Conservation (phyloP, 30 jellyfish, hydroid and myxozoan genomes). For the Cassiopea andromeda region DNA sequence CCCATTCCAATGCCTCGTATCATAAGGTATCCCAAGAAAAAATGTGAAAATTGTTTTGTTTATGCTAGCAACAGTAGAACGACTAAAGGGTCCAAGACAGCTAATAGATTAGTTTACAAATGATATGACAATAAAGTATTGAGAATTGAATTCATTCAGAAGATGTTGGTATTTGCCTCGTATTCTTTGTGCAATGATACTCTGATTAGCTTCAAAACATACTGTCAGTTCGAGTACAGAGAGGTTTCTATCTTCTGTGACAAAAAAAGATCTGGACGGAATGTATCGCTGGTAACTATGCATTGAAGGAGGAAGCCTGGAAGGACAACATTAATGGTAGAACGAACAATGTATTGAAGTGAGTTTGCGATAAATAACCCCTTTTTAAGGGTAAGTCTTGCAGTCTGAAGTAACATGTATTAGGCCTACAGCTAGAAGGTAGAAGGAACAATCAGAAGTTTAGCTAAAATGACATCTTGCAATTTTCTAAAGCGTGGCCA, state of each 20-base stretch:
- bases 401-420: neutral
- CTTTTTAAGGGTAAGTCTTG: neutral
- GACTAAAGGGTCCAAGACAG: neutral
- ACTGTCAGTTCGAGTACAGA: neutral
- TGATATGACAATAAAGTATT: neutral
- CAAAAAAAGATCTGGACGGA: neutral
- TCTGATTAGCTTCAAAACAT: neutral
- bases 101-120: neutral
- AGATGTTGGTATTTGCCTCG: neutral
- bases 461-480: neutral
- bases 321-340: neutral
- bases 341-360: neutral
- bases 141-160: neutral
- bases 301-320: neutral
- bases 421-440: neutral
- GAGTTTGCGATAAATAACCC: neutral
- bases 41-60: too few species aligned
- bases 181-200: neutral
- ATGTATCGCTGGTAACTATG: neutral
- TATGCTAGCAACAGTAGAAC: too few species aligned
- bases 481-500: neutral
- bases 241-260: neutral
- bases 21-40: too few species aligned
- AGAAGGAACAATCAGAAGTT: neutral
- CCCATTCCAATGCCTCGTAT: too few species aligned